Conservation (phyloP, 2,797 vertebrate species). For the Telmatherina bonti region DNA sequence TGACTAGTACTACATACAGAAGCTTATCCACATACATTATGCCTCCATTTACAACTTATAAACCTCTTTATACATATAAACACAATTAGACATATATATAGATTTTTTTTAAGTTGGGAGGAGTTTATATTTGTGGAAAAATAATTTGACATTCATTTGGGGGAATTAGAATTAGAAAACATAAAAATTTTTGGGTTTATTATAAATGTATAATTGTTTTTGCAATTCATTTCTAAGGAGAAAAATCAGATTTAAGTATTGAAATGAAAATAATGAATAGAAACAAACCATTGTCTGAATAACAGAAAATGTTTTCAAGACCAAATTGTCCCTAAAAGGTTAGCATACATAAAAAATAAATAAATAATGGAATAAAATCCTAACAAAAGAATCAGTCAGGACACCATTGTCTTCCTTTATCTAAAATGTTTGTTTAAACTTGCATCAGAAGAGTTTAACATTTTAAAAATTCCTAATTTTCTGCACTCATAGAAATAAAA, state of each 20-base stretch:
- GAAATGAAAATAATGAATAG: neutral
- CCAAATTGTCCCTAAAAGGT: neutral
- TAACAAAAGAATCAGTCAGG: neutral
- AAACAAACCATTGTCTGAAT: slow-evolving; percentile 3
- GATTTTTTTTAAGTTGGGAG: slow-evolving; percentile 7
- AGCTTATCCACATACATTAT: slow-evolving; percentile 22
- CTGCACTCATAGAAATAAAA: neutral
- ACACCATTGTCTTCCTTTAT: neutral
- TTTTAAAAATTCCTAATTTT: neutral
- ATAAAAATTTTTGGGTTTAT: neutral
- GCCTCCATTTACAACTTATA: slow-evolving; percentile 36
- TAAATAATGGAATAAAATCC: neutral
- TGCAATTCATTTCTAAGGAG: neutral
- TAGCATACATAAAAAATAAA: slow-evolving; percentile 7
- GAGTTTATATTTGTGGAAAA: neutral
- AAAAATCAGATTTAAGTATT: neutral
- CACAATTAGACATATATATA: slow-evolving; percentile 34
- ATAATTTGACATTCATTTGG: slow-evolving; percentile 3
- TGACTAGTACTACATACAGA: slow-evolving; percentile 46
- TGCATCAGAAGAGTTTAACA: neutral
- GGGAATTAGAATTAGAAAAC: slow-evolving; percentile 27
- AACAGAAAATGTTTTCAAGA: neutral
- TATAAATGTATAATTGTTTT: neutral
- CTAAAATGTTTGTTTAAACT: neutral
- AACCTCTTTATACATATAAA: slow-evolving; percentile 48